phyloP scores from a whole-genome alignment of 2,797 vertebrate species.

The Pteropus rufus region DNA sequence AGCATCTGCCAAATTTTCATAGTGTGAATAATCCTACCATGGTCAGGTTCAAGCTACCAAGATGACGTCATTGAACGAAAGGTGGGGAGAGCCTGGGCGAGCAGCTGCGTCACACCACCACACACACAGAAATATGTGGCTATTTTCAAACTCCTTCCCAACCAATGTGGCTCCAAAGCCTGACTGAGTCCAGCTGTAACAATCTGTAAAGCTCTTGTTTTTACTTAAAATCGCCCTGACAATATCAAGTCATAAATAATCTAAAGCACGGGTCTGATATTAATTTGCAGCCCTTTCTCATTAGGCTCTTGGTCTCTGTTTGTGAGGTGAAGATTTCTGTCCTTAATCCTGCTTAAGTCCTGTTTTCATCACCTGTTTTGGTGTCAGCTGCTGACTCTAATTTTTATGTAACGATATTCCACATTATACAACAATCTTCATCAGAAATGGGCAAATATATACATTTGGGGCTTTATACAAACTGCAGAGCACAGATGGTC shows the following conservation, averaged over 20 bases:
- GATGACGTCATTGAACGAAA: neutral
- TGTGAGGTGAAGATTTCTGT: neutral
- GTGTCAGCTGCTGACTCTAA: neutral
- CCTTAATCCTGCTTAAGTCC: neutral
- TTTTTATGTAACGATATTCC: neutral
- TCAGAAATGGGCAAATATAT: neutral
- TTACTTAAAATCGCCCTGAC: neutral
- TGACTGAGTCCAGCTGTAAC: neutral
- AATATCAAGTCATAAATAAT: neutral
- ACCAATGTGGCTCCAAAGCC: neutral
- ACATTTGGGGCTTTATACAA: neutral
- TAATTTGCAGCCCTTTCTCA: neutral
- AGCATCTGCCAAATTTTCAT: neutral
- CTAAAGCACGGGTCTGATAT: neutral
- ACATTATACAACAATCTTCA: neutral
- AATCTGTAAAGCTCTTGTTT: neutral
- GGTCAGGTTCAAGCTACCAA: neutral
- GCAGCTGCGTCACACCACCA: no score
- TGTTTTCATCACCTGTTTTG: neutral
- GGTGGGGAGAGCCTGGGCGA: accelerated
- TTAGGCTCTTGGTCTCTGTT: neutral
- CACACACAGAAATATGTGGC: no score
- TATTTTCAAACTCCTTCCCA: neutral
- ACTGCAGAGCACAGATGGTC: neutral
- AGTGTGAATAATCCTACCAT: neutral